Evolutionary conservation across 2,113 vertebrate genomes (phyloP), one percentile per base, ranked within the genome.

Genomic region (Mionectes macconnelli): DNA sequence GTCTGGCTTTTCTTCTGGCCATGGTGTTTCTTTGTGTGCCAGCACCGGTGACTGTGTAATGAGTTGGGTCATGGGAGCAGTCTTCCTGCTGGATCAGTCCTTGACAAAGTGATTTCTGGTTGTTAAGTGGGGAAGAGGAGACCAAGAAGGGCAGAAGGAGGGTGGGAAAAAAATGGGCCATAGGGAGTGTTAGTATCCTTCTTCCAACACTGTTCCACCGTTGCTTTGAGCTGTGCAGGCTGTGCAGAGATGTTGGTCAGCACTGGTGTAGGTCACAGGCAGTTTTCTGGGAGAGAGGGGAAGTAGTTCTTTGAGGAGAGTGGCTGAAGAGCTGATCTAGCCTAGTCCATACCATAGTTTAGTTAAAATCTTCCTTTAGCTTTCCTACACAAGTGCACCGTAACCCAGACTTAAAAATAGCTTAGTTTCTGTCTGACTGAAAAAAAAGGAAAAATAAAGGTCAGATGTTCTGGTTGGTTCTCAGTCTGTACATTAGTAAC

Each of bases 381-480:
- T 91, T 73, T 69, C 40, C 25, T 84, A 62, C 17, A 33, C 72
- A 40, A 72, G 33, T 25, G 10, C 53, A 35, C 39, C 12, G 8
- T 80, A 77, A 73, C 59, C 52, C 52, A 81, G 79, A 39, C 80
- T 89, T 93, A 81, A 94, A 94, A 96, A 86, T 78, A 94, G 64
- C 76, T 90, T 39, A 4, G 45, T 90, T 92, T 94, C 59, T 68
- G 63, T 68, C 68, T 55, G 70, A 25, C 69, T 81, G 62, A 78
- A 77, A 66, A 79, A 44, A 18, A 44, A 44, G 17, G 56, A 62
- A 69, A 55, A 55, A 90, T 24, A 75, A 62, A 94, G 68, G 79
- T 76, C 67, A 86, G 70, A 40, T 62, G 35, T 53, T 31, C 39
- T 83, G 79, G 85, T 73, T 86, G 72, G 89, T 90, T 33, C 69